Base-by-base conservation (phyloP, 2,797 vertebrate species). In the Macropodus opercularis region DNA sequence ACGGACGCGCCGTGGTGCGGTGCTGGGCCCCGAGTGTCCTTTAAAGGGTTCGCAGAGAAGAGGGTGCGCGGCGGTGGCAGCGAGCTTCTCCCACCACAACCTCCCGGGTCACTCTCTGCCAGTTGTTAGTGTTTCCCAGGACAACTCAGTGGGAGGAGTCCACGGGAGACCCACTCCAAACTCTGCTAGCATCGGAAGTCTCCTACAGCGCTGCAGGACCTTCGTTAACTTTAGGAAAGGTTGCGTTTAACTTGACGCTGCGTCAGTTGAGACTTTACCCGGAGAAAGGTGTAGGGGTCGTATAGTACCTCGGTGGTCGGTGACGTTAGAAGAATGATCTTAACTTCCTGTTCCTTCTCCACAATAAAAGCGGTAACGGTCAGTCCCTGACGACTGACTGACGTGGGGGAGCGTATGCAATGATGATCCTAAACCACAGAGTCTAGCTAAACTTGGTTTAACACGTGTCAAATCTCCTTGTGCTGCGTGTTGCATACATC, bases 51-150 rank as follows among this genome's bases (percentile, higher is more conserved):
- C 14, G 9, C 2, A 5, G 14, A 4, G 23, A 18, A 46, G n/a
- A 1, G 38, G 36, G 15, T 32, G 55, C 18, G 40, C 32, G 31
- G 18, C 41, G 4, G 24, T 3, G 34, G 19, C 40, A 3, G 26
- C 3, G 54, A 14, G 35, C 15, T 43, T 55, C 36, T 46, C 38
- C 39, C 14, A 36, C 23, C 29, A 13, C 17, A 18, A 38, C 34
- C 15, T 55, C 22, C 43, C 55, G 31, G 58, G 4, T 24, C 31
- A 75, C 84, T 87, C 82, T 81, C 57, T 48, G 52, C 41, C 76
- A 85, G 85, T 89, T 89, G 86, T 85, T 89, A 85, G 71, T 72
- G 89, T 89, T 85, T 89, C 87, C 87, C 82, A 80, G 89, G 89
- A 89, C 87, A 87, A 86, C 87, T 86, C 78, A 2, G 49, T 22